Base-by-base conservation (phyloP, 1,140 invertebrate species). In the Octopus bimaculoides region DNA sequence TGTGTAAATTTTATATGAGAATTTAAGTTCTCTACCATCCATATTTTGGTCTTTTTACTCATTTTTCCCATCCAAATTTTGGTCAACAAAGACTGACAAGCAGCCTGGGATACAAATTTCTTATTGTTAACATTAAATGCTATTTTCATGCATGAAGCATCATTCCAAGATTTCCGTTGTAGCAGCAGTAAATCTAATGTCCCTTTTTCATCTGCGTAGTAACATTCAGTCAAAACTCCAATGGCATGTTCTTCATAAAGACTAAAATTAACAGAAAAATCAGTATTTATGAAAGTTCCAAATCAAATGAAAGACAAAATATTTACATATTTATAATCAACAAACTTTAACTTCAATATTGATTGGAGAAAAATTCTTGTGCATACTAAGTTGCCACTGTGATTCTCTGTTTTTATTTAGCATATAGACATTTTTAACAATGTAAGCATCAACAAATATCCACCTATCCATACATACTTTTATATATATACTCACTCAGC, bases 51-150 rank as follows among this genome's bases (percentile, higher is more conserved):
- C 26, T 41, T 41, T 41, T 41, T 41, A 41, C 26, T 2, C 1
- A 41, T 41, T 41, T 41, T 41, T 41, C 26, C 26, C 26, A 1
- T 41, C 26, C 26, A 41, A 41, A 41, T 41, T 41, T 41, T 41
- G 1, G 1, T 3, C 26, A 41, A 41, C 26, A 41, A 41, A 41
- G 26, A 41, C 3, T 41, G 26, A 41, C 26, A 41, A 41, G 26
- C 26, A 41, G 26, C 26, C 26, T 41, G 26, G 26, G 26, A 41
- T 3, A 41, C 26, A 41, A 41, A 41, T 7, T 83, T 80, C 80
- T 89, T 89, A 81, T 89, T 89, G 83, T 89, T 85, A 5, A 88
- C 85, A 69, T 89, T 83, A 12, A 88, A 85, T 4, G 89, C 89
- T 20, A 90, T 83, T 26, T 85, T 80, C 53, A 89, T 81, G 79